Conservation (phyloP, 2,797 vertebrate genomes). For the Gadopsis marmoratus region DNA sequence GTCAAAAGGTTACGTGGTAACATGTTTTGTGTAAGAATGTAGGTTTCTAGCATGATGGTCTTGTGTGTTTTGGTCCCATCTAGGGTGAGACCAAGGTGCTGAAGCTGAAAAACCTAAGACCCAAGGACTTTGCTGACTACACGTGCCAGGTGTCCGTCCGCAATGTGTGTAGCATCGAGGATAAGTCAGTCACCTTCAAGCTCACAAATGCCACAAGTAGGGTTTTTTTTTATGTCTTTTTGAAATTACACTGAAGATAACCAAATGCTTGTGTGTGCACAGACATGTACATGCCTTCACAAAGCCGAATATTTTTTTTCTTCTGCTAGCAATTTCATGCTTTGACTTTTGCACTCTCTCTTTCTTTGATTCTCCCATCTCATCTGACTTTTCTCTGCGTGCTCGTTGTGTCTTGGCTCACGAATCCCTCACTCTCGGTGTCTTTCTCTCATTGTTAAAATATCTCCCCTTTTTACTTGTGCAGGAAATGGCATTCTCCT, state of each 20-base stretch:
- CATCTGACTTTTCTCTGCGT: slow-evolving; percentile 3
- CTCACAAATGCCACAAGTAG: slow-evolving; percentile 96
- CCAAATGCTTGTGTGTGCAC: background rate
- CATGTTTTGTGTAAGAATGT: background rate
- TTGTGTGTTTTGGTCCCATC: slow-evolving; percentile 18
- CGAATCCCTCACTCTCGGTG: slow-evolving; percentile 33
- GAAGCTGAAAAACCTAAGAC: slow-evolving; percentile 96
- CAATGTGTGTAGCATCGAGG: slow-evolving; percentile 95
- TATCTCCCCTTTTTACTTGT: slow-evolving; percentile 10
- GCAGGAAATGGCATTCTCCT: slow-evolving; percentile 17
- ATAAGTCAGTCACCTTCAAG: slow-evolving; percentile 93
- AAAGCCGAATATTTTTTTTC: background rate
- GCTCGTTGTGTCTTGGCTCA: slow-evolving; percentile 4
- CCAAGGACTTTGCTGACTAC: slow-evolving; percentile 96
- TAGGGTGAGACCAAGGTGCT: slow-evolving; percentile 98
- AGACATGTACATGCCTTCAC: background rate
- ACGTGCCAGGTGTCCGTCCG: slow-evolving; percentile 97
- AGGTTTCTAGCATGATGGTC: background rate
- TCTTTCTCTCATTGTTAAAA: slow-evolving; percentile 46
- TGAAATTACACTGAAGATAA: background rate
- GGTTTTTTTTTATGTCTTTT: slow-evolving; percentile 35
- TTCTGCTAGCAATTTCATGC: background rate
- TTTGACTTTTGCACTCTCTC: slow-evolving; percentile 1
- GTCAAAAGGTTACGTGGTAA: background rate
- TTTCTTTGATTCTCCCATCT: slow-evolving; percentile 27